Conservation (phyloP, 2,113 vertebrate species). For the Cairina moschata region DNA sequence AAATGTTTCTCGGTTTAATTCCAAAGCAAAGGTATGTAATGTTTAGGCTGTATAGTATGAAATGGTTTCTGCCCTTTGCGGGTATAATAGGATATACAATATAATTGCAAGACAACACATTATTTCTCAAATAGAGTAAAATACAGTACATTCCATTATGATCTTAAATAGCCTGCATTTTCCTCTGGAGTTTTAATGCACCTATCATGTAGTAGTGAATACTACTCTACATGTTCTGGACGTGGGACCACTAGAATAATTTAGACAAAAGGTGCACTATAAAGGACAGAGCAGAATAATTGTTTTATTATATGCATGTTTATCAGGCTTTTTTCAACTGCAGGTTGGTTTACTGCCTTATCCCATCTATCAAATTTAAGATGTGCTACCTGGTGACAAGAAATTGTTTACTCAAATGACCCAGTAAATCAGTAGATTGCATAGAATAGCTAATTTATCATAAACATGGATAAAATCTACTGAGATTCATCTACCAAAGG, state of each 20-base stretch:
- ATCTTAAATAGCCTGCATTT: background rate
- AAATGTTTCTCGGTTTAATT: background rate
- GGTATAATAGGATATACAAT: background rate
- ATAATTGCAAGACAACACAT: background rate
- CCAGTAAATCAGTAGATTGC: background rate
- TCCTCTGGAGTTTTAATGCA: background rate
- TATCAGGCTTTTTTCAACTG: background rate
- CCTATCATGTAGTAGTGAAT: background rate
- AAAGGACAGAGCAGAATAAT: constrained; percentile 10
- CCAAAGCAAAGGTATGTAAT: background rate
- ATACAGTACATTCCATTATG: background rate
- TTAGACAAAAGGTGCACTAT: background rate
- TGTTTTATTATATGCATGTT: background rate
- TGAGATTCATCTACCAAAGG: background rate
- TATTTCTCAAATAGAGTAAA: constrained; percentile 20
- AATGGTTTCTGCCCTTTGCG: background rate
- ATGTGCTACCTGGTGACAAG: background rate
- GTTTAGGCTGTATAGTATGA: background rate
- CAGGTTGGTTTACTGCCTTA: background rate
- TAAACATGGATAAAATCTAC: background rate
- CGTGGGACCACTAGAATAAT: background rate
- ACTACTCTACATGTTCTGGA: background rate
- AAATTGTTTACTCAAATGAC: background rate
- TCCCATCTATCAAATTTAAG: background rate
- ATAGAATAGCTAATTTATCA: background rate